A percentile compares a stretch with the other conserved stretches of the same genome.
These are phyloP conservation scores for Nebria brevicollis DNA, from an alignment of 2,888 invertebrate genomes.

Conservation along the genomic window DNA sequence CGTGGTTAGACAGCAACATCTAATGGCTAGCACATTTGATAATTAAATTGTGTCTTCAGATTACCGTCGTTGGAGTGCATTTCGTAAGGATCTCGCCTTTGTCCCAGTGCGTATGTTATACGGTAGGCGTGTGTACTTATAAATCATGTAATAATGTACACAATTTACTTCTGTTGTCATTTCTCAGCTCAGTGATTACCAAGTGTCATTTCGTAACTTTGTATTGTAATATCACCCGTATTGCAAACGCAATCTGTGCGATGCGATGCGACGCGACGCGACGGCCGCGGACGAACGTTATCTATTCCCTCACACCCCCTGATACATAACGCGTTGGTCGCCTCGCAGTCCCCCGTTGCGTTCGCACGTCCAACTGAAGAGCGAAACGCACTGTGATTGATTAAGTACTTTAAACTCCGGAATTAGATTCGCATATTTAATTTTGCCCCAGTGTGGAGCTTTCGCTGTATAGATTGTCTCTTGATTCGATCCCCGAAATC, in stretches of 20 bases:
- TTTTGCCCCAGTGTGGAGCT: slow-evolving; percentile 54
- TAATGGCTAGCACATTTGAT: slow-evolving; percentile 60
- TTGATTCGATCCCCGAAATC: slow-evolving; percentile 49
- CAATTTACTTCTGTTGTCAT: slow-evolving; percentile 8
- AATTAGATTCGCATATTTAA: slow-evolving; percentile 64
- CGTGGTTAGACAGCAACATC: slow-evolving; percentile 27
- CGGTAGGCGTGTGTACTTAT: slow-evolving; percentile 53
- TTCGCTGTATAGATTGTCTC: slow-evolving; percentile 51
- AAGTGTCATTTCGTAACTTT: slow-evolving; percentile 58
- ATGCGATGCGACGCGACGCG: slow-evolving; percentile 13
- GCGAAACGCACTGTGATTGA: slow-evolving; percentile 59
- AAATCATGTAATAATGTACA: not conserved
- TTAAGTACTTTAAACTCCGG: slow-evolving; percentile 61
- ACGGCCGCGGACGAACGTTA: not conserved
- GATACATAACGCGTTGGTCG: slow-evolving; percentile 32
- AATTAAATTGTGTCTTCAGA: slow-evolving; percentile 58
- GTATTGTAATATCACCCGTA: slow-evolving; percentile 53
- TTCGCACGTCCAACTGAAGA: slow-evolving; percentile 51
- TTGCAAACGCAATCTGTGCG: slow-evolving; percentile 50
- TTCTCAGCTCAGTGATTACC: slow-evolving; percentile 54
- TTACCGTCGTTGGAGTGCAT: slow-evolving; percentile 47
- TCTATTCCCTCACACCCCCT: slow-evolving; percentile 33
- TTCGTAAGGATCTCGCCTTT: slow-evolving; percentile 32
- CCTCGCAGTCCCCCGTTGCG: slow-evolving; percentile 42
- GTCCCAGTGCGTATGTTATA: slow-evolving; percentile 55